Evolutionary conservation across 2,113 vertebrate genomes (phyloP).

Genomic region (Myotis yumanensis): DNA sequence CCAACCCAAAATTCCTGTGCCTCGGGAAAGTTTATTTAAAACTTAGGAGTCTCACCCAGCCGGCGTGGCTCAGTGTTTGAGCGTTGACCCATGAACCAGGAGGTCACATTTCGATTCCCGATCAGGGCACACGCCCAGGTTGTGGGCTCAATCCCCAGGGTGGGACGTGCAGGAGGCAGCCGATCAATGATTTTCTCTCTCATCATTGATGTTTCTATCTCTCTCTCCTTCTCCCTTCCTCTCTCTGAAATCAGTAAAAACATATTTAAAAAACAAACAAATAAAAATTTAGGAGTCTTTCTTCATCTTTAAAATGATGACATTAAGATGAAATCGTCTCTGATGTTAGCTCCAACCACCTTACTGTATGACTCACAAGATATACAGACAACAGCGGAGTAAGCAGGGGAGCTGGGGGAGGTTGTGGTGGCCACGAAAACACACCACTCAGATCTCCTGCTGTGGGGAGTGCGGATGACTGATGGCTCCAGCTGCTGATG

Average conservation of each 20-base stretch:
- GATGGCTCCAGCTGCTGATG: neutral
- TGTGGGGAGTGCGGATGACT: accelerated
- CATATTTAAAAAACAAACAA: too few relatives aligned
- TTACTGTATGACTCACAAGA: constrained; percentile 35
- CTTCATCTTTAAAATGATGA: constrained; percentile 26
- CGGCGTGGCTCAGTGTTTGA: too few relatives aligned
- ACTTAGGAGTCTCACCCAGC: neutral
- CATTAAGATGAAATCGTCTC: constrained; percentile 17
- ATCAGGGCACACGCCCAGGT: too few relatives aligned
- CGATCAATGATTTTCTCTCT: too few relatives aligned
- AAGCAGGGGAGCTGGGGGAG: neutral
- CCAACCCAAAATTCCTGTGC: neutral
- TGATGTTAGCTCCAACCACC: neutral
- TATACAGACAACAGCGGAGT: neutral
- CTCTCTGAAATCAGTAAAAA: too few relatives aligned
- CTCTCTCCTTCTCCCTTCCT: too few relatives aligned
- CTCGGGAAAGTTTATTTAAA: constrained; percentile 42
- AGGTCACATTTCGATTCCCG: too few relatives aligned
- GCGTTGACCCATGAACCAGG: too few relatives aligned
- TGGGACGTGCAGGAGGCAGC: too few relatives aligned
- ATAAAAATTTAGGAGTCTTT: neutral
- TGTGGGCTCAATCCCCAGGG: too few relatives aligned
- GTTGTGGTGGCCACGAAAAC: neutral
- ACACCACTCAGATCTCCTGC: neutral
- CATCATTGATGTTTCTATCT: too few relatives aligned